Conservation (phyloP, 2,113 vertebrate species). For the Cheirogaleus medius region DNA sequence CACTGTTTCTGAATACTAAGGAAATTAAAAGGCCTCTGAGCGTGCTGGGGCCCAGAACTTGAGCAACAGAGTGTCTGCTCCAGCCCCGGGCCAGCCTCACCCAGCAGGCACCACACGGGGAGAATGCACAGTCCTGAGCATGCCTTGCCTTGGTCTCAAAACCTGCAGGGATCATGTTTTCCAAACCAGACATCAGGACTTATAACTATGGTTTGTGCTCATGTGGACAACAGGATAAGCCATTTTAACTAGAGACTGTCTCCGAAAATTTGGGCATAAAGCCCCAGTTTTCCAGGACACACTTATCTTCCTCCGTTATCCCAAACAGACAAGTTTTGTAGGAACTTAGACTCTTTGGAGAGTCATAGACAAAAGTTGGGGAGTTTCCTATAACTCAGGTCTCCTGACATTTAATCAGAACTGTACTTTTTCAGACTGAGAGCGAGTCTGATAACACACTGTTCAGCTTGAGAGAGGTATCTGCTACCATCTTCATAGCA, state of each 20-base stretch:
- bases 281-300: background rate
- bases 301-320: background rate
- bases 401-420: background rate
- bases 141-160: background rate
- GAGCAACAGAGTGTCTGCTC: background rate
- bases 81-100: background rate
- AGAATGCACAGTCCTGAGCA: background rate
- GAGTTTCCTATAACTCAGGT: background rate
- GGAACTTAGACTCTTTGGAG: background rate
- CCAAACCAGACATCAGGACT: background rate
- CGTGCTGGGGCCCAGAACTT: background rate
- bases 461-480: no score
- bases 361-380: background rate
- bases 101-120: background rate
- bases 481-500: background rate
- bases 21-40: background rate
- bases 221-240: background rate
- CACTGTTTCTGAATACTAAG: background rate
- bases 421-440: background rate
- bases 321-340: background rate
- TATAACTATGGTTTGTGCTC: background rate
- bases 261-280: background rate
- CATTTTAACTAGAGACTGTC: background rate
- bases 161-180: background rate
- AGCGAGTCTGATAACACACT: background rate